Base-by-base conservation (phyloP, 2,888 invertebrate species). In the Formica aserva region DNA sequence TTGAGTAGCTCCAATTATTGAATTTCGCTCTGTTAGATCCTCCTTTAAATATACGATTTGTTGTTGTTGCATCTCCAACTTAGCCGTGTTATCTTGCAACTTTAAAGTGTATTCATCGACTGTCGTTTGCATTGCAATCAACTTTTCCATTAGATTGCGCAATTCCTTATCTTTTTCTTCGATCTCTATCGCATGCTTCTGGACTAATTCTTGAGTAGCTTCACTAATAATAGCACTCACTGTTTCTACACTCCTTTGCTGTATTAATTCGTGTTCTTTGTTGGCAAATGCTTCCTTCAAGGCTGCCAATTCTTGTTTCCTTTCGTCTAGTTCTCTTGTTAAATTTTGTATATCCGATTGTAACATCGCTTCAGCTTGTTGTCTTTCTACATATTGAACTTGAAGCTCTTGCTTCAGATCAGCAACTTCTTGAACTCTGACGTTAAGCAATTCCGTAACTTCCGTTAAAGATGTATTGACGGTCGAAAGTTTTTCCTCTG, bases 341-440 rank as follows among this genome's bases (percentile, higher is more conserved):
- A 95, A 86, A 9, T 93, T 92, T 41, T 90, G 85, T 71, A 95
- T 89, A 78, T 94, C 89, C 48, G 87, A 91, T 85, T 94, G 94
- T 26, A 95, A 84, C 69, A 82, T 84, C 71, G 86, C 90, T 57
- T 92, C 92, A 0, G 85, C 67, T 15, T 90, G 86, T 0, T 89
- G 82, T 45, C 88, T 89, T 0, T 92, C 92, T 0, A 89, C 76
- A 13, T 92, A 92, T 4, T 92, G 88, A 32, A 83, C 88, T 45
- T 93, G 91, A 41, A 93, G 88, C 71, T 94, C 92, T 48, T 92
- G 92, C 62, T 92, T 94, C 60, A 94, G 69, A 26, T 91, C 90
- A 0, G 93, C 93, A 1, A 94, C 92, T 75, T 94, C 94, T 81
- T 93, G 93, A 11, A 93, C 92, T 1, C 93, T 91, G 1, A 84